These are phyloP conservation scores for Drosophila ironensis DNA, from an alignment of 1,140 invertebrate genomes.

Conservation along the genomic window DNA sequence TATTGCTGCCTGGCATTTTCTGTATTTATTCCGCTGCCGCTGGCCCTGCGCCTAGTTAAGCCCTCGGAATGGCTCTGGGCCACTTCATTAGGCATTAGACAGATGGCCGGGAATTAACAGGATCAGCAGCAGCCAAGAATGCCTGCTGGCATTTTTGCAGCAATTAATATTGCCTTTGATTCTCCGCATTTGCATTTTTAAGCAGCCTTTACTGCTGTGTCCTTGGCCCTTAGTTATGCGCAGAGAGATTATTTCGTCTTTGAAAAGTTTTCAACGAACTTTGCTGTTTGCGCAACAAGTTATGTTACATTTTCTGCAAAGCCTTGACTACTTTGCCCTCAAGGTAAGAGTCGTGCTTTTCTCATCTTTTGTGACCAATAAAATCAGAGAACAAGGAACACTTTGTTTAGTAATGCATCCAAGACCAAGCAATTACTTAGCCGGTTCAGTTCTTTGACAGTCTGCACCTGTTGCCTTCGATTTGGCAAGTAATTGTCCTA, in stretches of 20 bases:
- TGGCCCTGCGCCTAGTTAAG: conserved; percentile 17
- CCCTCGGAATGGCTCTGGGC: conserved; percentile 4
- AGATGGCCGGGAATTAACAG: conserved; percentile 13
- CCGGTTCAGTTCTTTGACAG: conserved; percentile 16
- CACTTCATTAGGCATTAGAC: conserved; percentile 35
- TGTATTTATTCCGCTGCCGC: conserved; percentile 10
- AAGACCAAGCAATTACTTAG: no score
- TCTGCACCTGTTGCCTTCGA: conserved; percentile 39
- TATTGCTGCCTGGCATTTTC: no score
- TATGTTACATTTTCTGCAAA: conserved; percentile 3
- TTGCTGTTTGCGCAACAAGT: conserved; percentile 8
- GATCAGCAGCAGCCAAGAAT: neutral
- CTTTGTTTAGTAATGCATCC: no score
- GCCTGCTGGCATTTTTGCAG: neutral
- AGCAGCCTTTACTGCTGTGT: neutral
- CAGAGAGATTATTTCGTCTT: neutral
- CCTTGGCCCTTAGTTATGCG: no score
- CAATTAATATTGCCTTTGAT: conserved; percentile 22
- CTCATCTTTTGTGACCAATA: no score
- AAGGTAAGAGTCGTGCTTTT: no score
- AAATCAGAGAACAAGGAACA: no score
- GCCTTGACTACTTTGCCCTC: no score
- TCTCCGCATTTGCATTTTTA: conserved; percentile 4
- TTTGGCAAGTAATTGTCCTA: conserved; percentile 22
- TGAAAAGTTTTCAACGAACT: conserved; percentile 2